These are phyloP conservation scores for Mactromeris polynyma DNA, from an alignment of 2,888 invertebrate genomes.

Conservation along the genomic window DNA sequence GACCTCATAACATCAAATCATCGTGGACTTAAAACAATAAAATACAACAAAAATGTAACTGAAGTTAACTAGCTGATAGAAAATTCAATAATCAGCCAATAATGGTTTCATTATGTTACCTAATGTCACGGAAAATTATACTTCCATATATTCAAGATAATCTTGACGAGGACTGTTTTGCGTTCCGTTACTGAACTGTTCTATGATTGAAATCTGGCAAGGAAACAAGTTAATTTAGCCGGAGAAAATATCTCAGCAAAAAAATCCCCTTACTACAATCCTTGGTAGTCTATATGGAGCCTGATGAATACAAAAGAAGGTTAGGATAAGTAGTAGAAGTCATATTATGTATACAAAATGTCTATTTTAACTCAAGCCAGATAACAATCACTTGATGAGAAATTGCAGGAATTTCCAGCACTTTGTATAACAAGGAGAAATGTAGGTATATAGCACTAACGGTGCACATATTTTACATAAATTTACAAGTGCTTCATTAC, in stretches of 20 bases:
- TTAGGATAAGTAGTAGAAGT: neutral
- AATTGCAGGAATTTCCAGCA: neutral
- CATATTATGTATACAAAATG: neutral
- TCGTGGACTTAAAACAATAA: no score
- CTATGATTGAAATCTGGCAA: neutral
- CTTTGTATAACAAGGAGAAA: neutral
- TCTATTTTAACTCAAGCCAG: neutral
- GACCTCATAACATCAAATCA: no score
- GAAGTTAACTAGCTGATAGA: no score
- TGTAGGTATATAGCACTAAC: neutral
- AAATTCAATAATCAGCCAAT: neutral
- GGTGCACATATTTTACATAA: neutral
- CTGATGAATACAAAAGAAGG: neutral
- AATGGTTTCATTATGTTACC: neutral
- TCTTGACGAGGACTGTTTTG: neutral
- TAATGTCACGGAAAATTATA: neutral
- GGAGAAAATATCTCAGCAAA: neutral
- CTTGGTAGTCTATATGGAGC: neutral
- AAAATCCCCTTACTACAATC: neutral
- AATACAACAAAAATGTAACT: no score
- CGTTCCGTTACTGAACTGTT: neutral
- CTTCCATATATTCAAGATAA: neutral
- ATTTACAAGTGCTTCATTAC: neutral
- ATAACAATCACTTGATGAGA: neutral
- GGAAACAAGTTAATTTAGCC: neutral